These are phyloP conservation scores for Stenolophus ochropezus DNA, from an alignment of 2,888 invertebrate species.

Conservation along the genomic window DNA sequence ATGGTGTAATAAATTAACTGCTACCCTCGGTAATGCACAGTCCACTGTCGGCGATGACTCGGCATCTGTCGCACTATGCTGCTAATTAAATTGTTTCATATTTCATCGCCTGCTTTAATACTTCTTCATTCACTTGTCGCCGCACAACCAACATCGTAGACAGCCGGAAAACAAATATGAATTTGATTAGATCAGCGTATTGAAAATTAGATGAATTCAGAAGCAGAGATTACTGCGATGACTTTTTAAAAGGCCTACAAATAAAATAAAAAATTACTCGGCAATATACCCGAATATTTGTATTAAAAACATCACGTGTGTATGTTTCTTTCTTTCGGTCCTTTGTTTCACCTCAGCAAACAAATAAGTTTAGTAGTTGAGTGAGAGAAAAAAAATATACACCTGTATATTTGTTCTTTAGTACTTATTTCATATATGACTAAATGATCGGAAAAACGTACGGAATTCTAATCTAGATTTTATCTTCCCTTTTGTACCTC, in stretches of 20 bases:
- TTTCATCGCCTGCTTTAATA: slow-evolving; percentile 47
- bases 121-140: slow-evolving; percentile 28
- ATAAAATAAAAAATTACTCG: background rate
- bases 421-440: too few species aligned
- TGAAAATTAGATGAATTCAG: slow-evolving; percentile 19
- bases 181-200: slow-evolving; percentile 33
- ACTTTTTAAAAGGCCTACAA: background rate
- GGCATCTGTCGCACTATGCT: slow-evolving; percentile 41
- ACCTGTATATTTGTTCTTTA: too few species aligned
- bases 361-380: too few species aligned
- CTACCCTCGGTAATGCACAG: slow-evolving; percentile 46
- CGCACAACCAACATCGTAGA: background rate
- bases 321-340: too few species aligned
- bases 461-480: too few species aligned
- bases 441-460: too few species aligned
- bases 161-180: slow-evolving; percentile 10
- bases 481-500: too few species aligned
- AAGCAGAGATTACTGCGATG: background rate
- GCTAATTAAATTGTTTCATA: slow-evolving; percentile 57
- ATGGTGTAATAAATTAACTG: slow-evolving; percentile 49
- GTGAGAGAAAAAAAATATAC: too few species aligned
- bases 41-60: slow-evolving; percentile 26
- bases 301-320: too few species aligned
- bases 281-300: too few species aligned
- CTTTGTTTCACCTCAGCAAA: background rate